These are phyloP conservation scores for Macroramphosus scolopax DNA, from an alignment of 2,797 vertebrate species.

Conservation along the genomic window DNA sequence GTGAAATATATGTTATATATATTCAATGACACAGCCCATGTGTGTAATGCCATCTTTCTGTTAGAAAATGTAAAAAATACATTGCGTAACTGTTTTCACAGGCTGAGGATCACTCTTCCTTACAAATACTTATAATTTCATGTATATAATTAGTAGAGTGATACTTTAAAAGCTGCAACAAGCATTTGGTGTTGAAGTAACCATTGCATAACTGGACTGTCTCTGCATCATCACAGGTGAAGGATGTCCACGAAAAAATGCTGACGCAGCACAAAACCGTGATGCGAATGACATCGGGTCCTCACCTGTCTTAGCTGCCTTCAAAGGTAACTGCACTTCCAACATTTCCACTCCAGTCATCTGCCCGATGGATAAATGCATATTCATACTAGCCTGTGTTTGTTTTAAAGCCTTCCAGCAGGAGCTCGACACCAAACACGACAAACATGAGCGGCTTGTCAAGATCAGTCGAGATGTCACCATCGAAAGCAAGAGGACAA, in stretches of 20 bases:
- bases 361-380: not conserved
- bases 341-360: slow-evolving; percentile 1
- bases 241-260: slow-evolving; percentile 80
- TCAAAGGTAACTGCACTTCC: slow-evolving; percentile 78
- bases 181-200: no score
- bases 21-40: no score
- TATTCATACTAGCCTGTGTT: not conserved
- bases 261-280: slow-evolving; percentile 75
- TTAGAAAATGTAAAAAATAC: not conserved
- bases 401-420: slow-evolving; percentile 85
- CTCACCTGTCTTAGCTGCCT: slow-evolving; percentile 82
- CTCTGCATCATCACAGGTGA: slow-evolving; percentile 61
- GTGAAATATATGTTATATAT: no score
- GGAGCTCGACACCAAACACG: slow-evolving; percentile 93
- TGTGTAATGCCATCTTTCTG: not conserved
- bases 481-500: slow-evolving; percentile 96
- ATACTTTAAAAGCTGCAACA: no score
- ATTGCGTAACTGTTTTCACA: not conserved
- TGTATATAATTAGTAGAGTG: no score
- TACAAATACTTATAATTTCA: no score
- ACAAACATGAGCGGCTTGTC: slow-evolving; percentile 93
- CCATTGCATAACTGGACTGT: not conserved
- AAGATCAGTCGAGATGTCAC: slow-evolving; percentile 96
- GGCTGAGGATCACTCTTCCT: not conserved
- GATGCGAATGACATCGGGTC: slow-evolving; percentile 69